Base-by-base conservation (phyloP, 2,113 vertebrate species). In the Pardalotus punctatus region DNA sequence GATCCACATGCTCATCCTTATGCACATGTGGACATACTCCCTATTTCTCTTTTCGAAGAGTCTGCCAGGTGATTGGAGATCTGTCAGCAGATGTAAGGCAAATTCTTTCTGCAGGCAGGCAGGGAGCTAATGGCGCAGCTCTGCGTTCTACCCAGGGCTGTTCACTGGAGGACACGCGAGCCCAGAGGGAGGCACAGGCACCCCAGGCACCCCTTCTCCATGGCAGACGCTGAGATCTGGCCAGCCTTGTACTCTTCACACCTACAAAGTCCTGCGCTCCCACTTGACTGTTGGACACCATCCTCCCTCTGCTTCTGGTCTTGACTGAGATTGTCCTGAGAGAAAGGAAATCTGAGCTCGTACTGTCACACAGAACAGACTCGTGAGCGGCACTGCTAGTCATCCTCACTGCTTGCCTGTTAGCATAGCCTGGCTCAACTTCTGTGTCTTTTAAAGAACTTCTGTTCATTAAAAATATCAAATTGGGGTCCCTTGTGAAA, bases 1-100 rank as follows among this genome's bases (percentile, higher is more conserved):
- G 9, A 51, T 24, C 40, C 0, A 2, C 11, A 22, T 9, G 10
- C 3, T 78, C 40, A 28, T 33, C n/a, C 6, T 9, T 23, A 28
- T 36, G 14, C 24, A 33, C 11, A 3, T 13, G 7, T 0, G 3
- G 21, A 51, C 17, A 76, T 14, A 19, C 3, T 88, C 21, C n/a
- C 19, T 78, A 2, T 50, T 74, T 54, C 29, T 62, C 29, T 85
- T 70, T 70, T 38, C 35, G 35, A 35, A 56, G 53, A 62, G 33
- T 17, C 29, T 79, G 29, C 5, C 29, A 60, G 58, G 16, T 27
- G 24, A 43, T 16, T 5, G 1, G 27, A 36, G 15, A 42, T 50
- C 54, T 12, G 1, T 36, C 17, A 72, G 40, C 29, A 93, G 42
- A n/a, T 19, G 3, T 85, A 74, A 87, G 10, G 7, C 29, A 15